Base-by-base conservation (phyloP, 2,888 invertebrate genomes). In the Zaprionus bogoriensis region DNA sequence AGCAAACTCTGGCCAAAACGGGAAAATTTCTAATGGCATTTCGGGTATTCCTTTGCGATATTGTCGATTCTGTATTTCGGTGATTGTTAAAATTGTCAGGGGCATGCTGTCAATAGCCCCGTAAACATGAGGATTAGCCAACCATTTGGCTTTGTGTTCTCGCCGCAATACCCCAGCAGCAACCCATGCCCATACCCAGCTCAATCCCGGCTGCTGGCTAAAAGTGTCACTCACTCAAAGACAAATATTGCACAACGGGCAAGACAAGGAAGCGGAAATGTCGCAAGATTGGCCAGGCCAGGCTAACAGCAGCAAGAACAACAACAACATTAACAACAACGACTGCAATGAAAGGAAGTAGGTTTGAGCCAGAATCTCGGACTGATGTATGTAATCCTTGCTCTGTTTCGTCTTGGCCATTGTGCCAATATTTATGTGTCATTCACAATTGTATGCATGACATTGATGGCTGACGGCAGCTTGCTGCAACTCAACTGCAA, bases 51-150 rank as follows among this genome's bases (percentile, higher is more conserved):
- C 52, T n/a, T n/a, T n/a, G n/a, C n/a, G n/a, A n/a, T n/a, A n/a
- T 60, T 70, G 73, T 67, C 71, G 62, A 74, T 72, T 77, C 71
- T 61, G 17, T 36, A 36, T 50, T 44, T 44, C 12, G 42, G 71
- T 60, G 74, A 82, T 80, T 85, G 86, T 82, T 78, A 61, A 82
- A 81, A 78, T 71, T 76, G 76, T 76, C 82, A 80, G 67, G 73
- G 71, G 74, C 70, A 68, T 59, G 71, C 67, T 76, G 87, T 75
- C 85, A 87, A 87, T 87, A 84, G 87, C 74, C 83, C 73, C 75
- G 83, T 87, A 85, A 87, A 87, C 80, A 87, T 82, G 71, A 68
- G 80, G 88, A 88, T 88, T 88, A 88, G 77, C 74, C 77, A 69
- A 76, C 75, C 63, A 74, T 80, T 84, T 80, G 69, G 73, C 77